Evolutionary conservation across 2,113 vertebrate genomes (phyloP), one percentile per base, ranked within the genome.

Genomic region (Coreoperca whiteheadi): DNA sequence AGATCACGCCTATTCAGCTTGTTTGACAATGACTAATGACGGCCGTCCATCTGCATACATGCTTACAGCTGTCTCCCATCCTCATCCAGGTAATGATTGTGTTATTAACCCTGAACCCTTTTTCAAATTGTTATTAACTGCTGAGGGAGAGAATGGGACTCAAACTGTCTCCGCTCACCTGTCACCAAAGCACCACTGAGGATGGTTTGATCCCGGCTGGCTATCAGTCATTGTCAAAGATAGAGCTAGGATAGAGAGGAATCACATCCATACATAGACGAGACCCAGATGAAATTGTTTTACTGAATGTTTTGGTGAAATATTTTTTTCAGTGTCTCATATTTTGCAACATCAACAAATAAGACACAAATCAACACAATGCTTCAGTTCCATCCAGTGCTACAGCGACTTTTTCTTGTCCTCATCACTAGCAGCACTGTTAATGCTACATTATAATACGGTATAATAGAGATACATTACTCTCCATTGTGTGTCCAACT

Each of bases 81-180:
- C 87, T 90, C 88, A 90, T 92, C 92, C 91, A 89, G 91, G 90
- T 93, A 94, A 94, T 94, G 91, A 94, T 93, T 92, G 94, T 93
- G 91, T 95, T 94, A 96, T 95, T 95, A 95, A 95, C 94, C 94
- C 91, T 20, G 48, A 88, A 93, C 92, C 85, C 81, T 86, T 92
- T 91, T 87, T 91, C 88, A 93, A 94, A 95, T 91, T 92, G 91
- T 93, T 94, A 94, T 93, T 94, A 94, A 93, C 93, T 88, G 93
- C 93, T 71, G 82, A 70, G 86, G 89, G 83, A 91, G 89, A 88
- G 88, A 88, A 90, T 83, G 83, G 88, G 87, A 83, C 91, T 94
- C 88, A 92, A 93, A 94, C 89, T 93, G 93, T 93, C 93, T 94
- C 92, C 77, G 80, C 89, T 94, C 90, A 93, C 89, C 92, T 92